Percentiles rank a stretch among this genome's conserved stretches.
Conservation (phyloP, 1,140 invertebrate genomes). For the Conopomorpha cramerella region DNA sequence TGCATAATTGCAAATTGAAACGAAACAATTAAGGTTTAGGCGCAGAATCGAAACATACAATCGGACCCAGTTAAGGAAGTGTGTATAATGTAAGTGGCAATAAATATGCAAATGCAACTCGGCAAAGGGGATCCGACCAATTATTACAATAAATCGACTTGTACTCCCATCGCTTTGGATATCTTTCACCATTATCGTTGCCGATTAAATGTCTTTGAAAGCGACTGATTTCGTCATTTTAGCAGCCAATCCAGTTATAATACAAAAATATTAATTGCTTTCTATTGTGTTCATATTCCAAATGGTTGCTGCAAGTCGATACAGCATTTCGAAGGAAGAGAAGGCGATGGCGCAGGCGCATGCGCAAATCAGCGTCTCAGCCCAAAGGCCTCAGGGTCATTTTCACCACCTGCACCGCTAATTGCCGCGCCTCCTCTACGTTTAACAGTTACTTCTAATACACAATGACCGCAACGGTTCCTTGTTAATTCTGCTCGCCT, state of each 20-base stretch:
- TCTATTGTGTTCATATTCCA: no score
- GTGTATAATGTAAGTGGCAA: constrained; percentile 26
- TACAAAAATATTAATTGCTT: no score
- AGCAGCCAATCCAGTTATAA: no score
- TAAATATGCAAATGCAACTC: constrained; percentile 32
- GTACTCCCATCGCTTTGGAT: no score
- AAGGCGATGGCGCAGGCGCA: no score
- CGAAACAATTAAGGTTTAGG: constrained; percentile 12
- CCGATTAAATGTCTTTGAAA: no score
- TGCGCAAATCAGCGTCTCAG: no score
- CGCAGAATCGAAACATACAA: constrained; percentile 14
- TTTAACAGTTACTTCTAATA: constrained; percentile 34
- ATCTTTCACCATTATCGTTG: no score
- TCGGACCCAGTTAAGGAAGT: constrained; percentile 24
- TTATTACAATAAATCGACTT: neutral
- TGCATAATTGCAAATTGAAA: constrained; percentile 7
- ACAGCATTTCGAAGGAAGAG: no score
- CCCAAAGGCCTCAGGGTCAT: constrained; percentile 33
- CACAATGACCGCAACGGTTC: constrained; percentile 23
- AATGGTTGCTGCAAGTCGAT: no score
- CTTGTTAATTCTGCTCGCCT: no score
- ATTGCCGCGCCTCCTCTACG: constrained; percentile 44
- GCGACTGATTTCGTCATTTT: no score
- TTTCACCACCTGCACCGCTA: constrained; percentile 50
- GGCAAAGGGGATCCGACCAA: neutral